These are phyloP conservation scores for Zoanthus solanderi DNA, from an alignment of 92 coral and sea anemone genomes.

Conservation along the genomic window DNA sequence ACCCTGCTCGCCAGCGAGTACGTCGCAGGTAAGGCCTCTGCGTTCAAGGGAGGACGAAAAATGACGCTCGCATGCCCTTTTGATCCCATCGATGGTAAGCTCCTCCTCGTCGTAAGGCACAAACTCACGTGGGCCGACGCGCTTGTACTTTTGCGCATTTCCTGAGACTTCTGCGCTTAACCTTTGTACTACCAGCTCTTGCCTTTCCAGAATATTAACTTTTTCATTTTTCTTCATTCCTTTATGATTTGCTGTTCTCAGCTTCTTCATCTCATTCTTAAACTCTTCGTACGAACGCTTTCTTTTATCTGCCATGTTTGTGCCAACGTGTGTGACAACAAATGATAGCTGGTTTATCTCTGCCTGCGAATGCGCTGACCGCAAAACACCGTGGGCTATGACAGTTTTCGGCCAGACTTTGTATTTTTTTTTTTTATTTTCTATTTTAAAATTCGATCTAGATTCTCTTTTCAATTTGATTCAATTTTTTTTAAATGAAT, in stretches of 20 bases:
- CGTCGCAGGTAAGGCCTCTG: too few species aligned
- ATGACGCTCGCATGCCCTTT: too few species aligned
- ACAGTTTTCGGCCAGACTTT: too few species aligned
- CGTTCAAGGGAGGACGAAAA: too few species aligned
- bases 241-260: neutral
- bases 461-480: too few species aligned
- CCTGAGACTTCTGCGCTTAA: neutral
- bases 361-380: too few species aligned
- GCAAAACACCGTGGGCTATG: too few species aligned
- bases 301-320: neutral
- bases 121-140: neutral
- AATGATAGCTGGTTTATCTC: neutral
- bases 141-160: conserved; percentile 1
- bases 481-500: too few species aligned
- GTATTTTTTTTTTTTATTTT: too few species aligned
- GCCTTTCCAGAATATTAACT: neutral
- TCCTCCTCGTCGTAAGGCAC: neutral
- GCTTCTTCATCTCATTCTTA: neutral
- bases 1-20: too few species aligned
- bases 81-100: too few species aligned
- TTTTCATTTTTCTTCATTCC: neutral
- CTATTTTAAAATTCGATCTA: too few species aligned
- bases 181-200: neutral
- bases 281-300: conserved; percentile 1
- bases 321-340: neutral